Percentiles rank a stretch among this genome's conserved stretches.
These are phyloP conservation scores for Stenurella melanura DNA, from an alignment of 2,888 invertebrate genomes.

Conservation along the genomic window DNA sequence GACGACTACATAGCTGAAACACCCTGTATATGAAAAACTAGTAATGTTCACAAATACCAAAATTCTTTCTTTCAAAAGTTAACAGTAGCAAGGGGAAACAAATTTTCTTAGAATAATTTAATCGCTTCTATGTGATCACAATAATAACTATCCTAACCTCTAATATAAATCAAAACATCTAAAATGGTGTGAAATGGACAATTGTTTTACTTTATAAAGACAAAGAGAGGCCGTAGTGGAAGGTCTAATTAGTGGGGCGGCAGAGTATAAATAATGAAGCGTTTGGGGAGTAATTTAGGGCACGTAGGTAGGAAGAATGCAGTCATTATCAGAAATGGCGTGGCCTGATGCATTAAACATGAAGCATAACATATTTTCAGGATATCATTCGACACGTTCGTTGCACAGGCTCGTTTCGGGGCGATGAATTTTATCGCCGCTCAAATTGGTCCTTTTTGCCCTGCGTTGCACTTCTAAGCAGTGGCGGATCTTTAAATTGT, in stretches of 20 bases:
- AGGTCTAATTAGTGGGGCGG: slow-evolving; percentile 53
- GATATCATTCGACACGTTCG: slow-evolving; percentile 67
- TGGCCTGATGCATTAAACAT: slow-evolving; percentile 70
- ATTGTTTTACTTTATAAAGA: slow-evolving; percentile 20
- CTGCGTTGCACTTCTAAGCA: slow-evolving; percentile 23
- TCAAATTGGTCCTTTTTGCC: slow-evolving; percentile 49
- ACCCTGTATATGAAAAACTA: too few species aligned
- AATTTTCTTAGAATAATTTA: too few species aligned
- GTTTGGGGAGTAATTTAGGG: slow-evolving; percentile 66
- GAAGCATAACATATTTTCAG: slow-evolving; percentile 68
- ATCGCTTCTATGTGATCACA: background rate
- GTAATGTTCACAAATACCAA: too few species aligned
- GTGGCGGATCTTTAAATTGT: slow-evolving; percentile 37
- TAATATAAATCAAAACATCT: background rate
- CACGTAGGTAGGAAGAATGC: slow-evolving; percentile 67
- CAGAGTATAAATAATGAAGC: slow-evolving; percentile 62
- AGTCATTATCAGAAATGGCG: slow-evolving; percentile 69
- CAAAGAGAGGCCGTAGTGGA: background rate
- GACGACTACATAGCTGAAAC: too few species aligned
- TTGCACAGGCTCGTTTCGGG: slow-evolving; percentile 51
- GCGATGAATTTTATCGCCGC: slow-evolving; percentile 50
- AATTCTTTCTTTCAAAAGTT: too few species aligned
- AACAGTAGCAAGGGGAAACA: too few species aligned
- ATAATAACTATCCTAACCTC: background rate
- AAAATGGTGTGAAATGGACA: background rate